A percentile compares a stretch with the other conserved stretches of the same genome.
Conservation (phyloP, 2,888 invertebrate species). For the Laothoe populi region DNA sequence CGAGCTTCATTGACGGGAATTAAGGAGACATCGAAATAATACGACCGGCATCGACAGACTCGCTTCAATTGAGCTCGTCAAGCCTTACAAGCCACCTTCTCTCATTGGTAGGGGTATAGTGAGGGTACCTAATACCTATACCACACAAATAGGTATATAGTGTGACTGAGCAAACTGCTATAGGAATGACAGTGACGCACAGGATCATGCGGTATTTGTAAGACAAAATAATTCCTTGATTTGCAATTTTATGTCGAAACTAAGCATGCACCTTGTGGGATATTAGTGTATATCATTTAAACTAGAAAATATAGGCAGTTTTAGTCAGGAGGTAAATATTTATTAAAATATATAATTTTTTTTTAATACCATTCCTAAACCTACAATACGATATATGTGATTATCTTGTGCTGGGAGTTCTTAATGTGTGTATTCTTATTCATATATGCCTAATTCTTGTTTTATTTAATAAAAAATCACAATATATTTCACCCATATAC, state of each 20-base stretch:
- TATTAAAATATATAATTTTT: no score
- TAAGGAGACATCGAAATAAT: conserved; percentile 36
- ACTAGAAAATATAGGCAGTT: no score
- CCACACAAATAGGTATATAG: neutral
- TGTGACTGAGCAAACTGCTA: conserved; percentile 6
- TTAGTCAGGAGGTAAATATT: no score
- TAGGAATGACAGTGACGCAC: neutral
- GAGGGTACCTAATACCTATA: no score
- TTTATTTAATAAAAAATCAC: neutral
- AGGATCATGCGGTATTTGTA: neutral
- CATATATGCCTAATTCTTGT: no score
- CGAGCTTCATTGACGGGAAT: conserved; percentile 41
- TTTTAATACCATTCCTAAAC: no score
- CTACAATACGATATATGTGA: no score
- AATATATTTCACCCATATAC: neutral
- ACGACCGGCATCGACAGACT: conserved; percentile 22
- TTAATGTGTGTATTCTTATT: no score
- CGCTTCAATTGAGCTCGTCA: conserved; percentile 15
- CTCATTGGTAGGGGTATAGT: conserved; percentile 4
- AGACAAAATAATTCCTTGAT: no score
- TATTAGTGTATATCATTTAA: neutral
- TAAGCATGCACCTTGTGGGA: neutral
- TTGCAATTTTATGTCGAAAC: conserved; percentile 3
- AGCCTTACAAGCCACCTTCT: conserved; percentile 10
- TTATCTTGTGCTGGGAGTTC: no score